Percentiles rank a stretch among this genome's conserved stretches.
Conservation (phyloP, 2,888 invertebrate genomes). For the Torymus texanus region DNA sequence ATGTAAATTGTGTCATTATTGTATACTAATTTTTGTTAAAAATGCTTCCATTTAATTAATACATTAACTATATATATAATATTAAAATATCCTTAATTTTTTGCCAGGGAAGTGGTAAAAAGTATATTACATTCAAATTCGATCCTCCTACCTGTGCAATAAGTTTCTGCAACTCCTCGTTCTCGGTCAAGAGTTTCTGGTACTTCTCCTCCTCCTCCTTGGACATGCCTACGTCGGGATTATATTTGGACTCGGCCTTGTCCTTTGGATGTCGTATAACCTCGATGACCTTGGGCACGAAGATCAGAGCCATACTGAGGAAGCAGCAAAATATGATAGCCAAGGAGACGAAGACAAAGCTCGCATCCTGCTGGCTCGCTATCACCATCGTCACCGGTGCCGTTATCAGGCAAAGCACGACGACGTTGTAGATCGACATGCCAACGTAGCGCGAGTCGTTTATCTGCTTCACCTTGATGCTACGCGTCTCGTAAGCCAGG, state of each 20-base stretch:
- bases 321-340: conserved; percentile 99
- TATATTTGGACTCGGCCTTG: conserved; percentile 91
- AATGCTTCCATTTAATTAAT: no score
- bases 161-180: conserved; percentile 96
- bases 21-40: no score
- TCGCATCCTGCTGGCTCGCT: conserved; percentile 97
- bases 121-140: no score
- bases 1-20: no score
- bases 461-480: conserved; percentile 96
- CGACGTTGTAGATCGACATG: conserved; percentile 99
- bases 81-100: no score
- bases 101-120: no score
- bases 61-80: no score
- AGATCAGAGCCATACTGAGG: conserved; percentile 98
- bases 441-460: conserved; percentile 99
- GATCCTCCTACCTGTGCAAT: conserved; percentile 86
- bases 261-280: conserved; percentile 92
- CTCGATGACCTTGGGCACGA: conserved; percentile 98
- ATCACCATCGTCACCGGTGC: conserved; percentile 98
- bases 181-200: conserved; percentile 93
- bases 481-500: conserved; percentile 98
- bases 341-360: conserved; percentile 96
- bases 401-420: conserved; percentile 97
- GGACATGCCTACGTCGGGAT: conserved; percentile 87
- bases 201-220: conserved; percentile 97